These are phyloP conservation scores for Ctenomys sociabilis DNA, from an alignment of 2,113 vertebrate genomes.

Conservation along the genomic window DNA sequence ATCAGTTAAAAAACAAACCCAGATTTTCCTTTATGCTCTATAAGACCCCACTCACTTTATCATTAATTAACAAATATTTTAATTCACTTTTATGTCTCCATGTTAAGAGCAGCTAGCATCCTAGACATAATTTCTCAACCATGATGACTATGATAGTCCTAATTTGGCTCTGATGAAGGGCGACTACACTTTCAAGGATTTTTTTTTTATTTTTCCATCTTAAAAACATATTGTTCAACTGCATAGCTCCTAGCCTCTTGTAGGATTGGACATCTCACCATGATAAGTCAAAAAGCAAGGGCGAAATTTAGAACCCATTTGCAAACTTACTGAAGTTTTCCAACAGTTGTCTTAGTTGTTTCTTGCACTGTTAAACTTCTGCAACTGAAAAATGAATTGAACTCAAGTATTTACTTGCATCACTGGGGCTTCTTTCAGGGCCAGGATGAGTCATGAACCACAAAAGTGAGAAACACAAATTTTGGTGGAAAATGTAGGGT, in stretches of 20 bases:
- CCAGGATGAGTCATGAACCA: not conserved
- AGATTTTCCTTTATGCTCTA: not conserved
- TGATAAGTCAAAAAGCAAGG: not conserved
- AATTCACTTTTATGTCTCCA: not conserved
- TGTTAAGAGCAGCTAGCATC: not conserved
- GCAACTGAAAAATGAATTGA: not conserved
- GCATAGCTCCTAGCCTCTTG: not conserved
- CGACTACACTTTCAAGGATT: not conserved
- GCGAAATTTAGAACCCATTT: not conserved
- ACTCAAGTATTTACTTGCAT: not conserved
- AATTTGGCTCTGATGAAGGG: not conserved
- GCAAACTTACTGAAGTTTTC: not conserved
- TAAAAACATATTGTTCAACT: not conserved
- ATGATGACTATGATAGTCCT: not conserved
- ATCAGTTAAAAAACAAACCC: not conserved
- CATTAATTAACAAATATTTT: not conserved
- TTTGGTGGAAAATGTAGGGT: not conserved
- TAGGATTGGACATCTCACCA: not conserved
- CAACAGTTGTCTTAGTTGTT: not conserved
- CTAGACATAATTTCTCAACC: not conserved
- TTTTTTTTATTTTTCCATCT: not conserved
- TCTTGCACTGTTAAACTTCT: not conserved
- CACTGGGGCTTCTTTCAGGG: not conserved
- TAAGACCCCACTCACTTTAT: not conserved
- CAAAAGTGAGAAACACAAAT: not conserved